Base-by-base conservation (phyloP, 2,888 invertebrate genomes). In the Cynaeus angustus region DNA sequence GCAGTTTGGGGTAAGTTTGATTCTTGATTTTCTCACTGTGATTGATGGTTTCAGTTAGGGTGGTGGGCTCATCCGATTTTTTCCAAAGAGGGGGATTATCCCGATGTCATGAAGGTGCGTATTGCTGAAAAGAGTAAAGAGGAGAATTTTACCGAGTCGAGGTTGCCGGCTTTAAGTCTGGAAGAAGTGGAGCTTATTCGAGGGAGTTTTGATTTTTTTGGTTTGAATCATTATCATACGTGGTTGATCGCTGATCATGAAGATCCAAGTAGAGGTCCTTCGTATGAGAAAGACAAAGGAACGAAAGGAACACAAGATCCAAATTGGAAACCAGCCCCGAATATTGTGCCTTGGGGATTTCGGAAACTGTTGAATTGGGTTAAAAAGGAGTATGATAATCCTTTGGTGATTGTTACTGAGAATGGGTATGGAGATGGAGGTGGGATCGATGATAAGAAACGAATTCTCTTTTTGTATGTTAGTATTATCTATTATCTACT, bases 221-320 rank as follows among this genome's bases (percentile, higher is more conserved):
- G 91, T 0, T 74, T 92, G 3, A 92, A 92, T 78, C 87, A 90
- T 66, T 92, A 91, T 81, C 88, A 90, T 0, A 85, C 88, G 0
- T 84, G 83, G 70, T 59, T 88, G 72, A 85, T 86, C 0, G 74
- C 85, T 7, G 64, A 79, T 37, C 61, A 75, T 1, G 70, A 79
- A n/a, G 86, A 66, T 80, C 72, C 77, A n/a, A 16, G 52, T 82
- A 72, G 21, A 21, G 21, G 21, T 21, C 0, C 86, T 83, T 14
- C 77, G 8, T 77, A 71, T 53, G 9, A 61, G 0, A 77, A 77
- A 41, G 80, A 74, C 84, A 58, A 85, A 85, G 86, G 52, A 80
- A 75, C 72, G 7, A 16, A 38, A n/a, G 53, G 58, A 8, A 37
- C 37, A 16, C 65, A 86, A 72, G 87, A 87, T 72, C 82, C 86